Conservation (phyloP, 2,797 vertebrate genomes). For the Pangasius macronema region DNA sequence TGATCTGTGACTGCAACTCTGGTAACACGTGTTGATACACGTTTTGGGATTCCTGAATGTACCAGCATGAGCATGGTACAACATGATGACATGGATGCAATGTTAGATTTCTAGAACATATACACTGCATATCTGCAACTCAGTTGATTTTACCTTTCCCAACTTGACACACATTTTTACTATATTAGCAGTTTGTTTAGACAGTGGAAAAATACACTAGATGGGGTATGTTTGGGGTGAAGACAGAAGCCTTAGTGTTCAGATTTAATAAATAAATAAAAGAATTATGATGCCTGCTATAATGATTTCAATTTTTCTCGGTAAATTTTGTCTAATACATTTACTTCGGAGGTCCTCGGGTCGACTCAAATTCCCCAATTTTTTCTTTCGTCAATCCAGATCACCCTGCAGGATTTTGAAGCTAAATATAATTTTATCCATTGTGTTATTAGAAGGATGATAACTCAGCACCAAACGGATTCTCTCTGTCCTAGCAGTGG, state of each 20-base stretch:
- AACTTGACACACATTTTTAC: background rate
- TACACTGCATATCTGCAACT: background rate
- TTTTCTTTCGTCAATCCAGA: too few species aligned
- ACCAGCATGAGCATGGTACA: background rate
- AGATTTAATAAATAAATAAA: background rate
- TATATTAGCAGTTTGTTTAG: background rate
- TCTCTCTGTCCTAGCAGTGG: background rate
- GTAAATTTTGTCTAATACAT: too few species aligned
- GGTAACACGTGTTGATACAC: background rate
- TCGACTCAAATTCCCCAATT: too few species aligned
- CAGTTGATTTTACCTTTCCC: background rate
- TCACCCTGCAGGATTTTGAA: background rate
- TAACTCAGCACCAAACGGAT: background rate
- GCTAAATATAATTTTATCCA: background rate
- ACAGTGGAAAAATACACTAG: background rate
- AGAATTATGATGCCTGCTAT: background rate
- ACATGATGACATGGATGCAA: background rate
- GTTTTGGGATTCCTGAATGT: background rate
- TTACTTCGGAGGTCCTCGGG: too few species aligned
- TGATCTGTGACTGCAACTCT: background rate
- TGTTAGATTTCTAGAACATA: background rate
- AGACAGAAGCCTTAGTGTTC: background rate
- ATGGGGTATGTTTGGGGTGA: background rate
- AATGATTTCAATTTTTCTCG: background rate
- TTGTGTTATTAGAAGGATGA: background rate